These are phyloP conservation scores for Synergus itoensis DNA, from an alignment of 2,888 invertebrate species.

Conservation along the genomic window DNA sequence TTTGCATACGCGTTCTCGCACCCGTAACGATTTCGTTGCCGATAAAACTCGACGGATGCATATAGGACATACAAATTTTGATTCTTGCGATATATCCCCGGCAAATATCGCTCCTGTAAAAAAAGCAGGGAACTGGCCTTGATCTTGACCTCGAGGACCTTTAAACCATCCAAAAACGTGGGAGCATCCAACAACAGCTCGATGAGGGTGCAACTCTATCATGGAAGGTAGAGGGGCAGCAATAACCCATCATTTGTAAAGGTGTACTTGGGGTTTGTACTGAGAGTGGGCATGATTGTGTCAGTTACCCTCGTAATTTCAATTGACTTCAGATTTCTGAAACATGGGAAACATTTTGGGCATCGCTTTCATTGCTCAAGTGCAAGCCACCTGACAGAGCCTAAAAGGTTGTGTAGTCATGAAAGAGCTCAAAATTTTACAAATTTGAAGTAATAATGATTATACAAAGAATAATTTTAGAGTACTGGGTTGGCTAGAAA, in stretches of 20 bases:
- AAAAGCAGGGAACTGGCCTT: background rate
- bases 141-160: background rate
- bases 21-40: background rate
- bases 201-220: background rate
- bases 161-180: conserved; percentile 17
- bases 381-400: background rate
- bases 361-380: background rate
- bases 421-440: no score
- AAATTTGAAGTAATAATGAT: no score
- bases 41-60: conserved; percentile 1
- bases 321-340: background rate
- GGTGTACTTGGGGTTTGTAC: background rate
- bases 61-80: background rate
- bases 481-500: no score
- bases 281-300: background rate
- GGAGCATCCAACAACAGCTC: conserved; percentile 3
- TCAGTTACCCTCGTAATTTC: background rate
- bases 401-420: no score
- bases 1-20: conserved; percentile 10
- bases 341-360: background rate
- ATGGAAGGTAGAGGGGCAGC: background rate
- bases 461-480: no score
- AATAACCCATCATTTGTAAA: background rate
- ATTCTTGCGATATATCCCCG: background rate
- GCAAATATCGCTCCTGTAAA: background rate